Evolutionary conservation across 2,797 vertebrate species (phyloP).

Genomic region (Erpetoichthys calabaricus): DNA sequence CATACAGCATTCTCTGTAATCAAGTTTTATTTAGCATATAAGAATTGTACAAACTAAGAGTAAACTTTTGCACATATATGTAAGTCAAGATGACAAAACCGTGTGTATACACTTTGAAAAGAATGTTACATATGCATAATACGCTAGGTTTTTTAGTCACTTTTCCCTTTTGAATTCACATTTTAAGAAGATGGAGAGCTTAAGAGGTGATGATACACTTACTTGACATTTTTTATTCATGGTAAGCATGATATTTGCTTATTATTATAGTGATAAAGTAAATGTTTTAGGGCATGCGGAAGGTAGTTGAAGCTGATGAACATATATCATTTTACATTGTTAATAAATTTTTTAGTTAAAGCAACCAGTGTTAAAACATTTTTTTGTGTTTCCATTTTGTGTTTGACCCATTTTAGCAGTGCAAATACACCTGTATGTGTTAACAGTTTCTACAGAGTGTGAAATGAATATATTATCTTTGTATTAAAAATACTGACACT

Average conservation of each 20-base stretch:
- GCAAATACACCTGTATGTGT: no score
- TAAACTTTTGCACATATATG: slow-evolving; percentile 46
- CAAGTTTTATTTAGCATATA: slow-evolving; percentile 45
- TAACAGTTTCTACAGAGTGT: no score
- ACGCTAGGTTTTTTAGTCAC: slow-evolving; percentile 24
- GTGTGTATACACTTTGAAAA: slow-evolving; percentile 36
- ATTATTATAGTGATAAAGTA: slow-evolving; percentile 48
- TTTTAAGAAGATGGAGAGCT: slow-evolving; percentile 34
- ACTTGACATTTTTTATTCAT: slow-evolving; percentile 24
- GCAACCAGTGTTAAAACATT: slow-evolving; percentile 20
- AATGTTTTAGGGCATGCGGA: slow-evolving; percentile 65
- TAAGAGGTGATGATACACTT: slow-evolving; percentile 20
- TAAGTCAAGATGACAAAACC: slow-evolving; percentile 41
- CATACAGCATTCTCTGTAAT: slow-evolving; percentile 58
- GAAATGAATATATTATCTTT: no score
- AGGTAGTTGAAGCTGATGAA: slow-evolving; percentile 56
- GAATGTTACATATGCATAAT: slow-evolving; percentile 39
- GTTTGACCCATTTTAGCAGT: no score
- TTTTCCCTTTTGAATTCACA: slow-evolving; percentile 45
- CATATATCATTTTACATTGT: slow-evolving; percentile 48
- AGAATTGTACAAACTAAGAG: slow-evolving; percentile 43
- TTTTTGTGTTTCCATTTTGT: no score
- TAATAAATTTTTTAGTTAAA: slow-evolving; percentile 59
- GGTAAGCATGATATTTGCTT: slow-evolving; percentile 63
- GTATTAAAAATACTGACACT: no score